Conservation (phyloP, 2,797 vertebrate genomes). For the Premnoplex brunnescens region DNA sequence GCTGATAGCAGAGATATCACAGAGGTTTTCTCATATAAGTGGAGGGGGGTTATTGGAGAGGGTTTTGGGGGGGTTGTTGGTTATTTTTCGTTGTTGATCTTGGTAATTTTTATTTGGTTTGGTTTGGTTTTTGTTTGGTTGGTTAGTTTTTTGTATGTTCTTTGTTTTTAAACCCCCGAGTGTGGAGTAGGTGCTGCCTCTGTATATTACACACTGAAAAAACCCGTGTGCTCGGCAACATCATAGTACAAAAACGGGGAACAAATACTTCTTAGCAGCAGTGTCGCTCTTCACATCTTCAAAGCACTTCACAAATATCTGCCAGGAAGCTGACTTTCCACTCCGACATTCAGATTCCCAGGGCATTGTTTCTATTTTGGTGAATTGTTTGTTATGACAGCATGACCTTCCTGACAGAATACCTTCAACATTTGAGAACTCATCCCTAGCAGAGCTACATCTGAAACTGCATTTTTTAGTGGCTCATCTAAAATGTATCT, state of each 20-base stretch:
- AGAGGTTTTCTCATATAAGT: background rate
- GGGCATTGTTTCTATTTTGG: constrained; percentile 66
- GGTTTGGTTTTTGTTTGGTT: background rate
- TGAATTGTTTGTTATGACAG: constrained; percentile 59
- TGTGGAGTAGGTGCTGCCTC: background rate
- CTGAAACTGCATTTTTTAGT: background rate
- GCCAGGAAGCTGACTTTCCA: constrained; percentile 59
- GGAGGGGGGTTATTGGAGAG: too few relatives aligned
- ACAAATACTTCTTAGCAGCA: background rate
- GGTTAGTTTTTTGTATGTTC: background rate
- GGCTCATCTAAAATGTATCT: background rate
- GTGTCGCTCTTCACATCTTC: constrained; percentile 29
- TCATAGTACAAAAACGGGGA: background rate
- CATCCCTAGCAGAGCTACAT: background rate
- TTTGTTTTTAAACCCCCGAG: background rate
- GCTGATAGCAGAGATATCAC: background rate
- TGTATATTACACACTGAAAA: background rate
- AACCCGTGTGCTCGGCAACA: background rate
- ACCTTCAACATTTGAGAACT: background rate
- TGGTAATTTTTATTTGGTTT: background rate
- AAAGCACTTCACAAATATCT: constrained; percentile 51
- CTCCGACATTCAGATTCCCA: constrained; percentile 60
- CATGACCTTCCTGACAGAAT: constrained; percentile 40
- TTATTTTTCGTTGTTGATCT: background rate
- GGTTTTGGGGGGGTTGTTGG: background rate